Evolutionary conservation across 2,113 vertebrate genomes (phyloP), one percentile per base, ranked within the genome.

Genomic region (Salvelinus namaycush): DNA sequence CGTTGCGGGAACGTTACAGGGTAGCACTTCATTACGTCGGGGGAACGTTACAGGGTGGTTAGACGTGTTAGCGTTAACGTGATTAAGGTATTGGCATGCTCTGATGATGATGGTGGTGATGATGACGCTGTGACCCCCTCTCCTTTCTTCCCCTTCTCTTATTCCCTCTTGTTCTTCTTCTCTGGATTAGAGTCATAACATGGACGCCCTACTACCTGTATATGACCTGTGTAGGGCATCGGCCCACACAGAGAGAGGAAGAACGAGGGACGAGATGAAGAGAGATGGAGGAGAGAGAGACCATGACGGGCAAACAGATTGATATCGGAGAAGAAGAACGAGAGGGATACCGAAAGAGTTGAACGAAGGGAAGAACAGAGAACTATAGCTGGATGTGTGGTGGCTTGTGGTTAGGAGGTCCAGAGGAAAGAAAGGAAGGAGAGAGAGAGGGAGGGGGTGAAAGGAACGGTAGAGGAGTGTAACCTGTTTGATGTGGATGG

Each of bases 21-120:
- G 86, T 83, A 85, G 91, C 91, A 87, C 90, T 78, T 91, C 91
- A 88, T 92, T 89, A 89, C 82, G 74, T 87, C 85, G 80, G 57
- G 86, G 86, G 83, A 88, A 84, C 87, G 88, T 90, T 88, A 87
- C 83, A 85, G 86, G 81, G 86, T 83, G 86, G 84, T 86, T 84
- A 83, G 87, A 91, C 87, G 89, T 88, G 87, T 88, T 86, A 87
- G 86, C 7, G 27, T 27, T 74, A 49, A 84, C 82, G 87, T 90
- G 86, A 90, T 91, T 87, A 87, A 83, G 86, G 76, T 81, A 78
- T 72, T 34, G 79, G 84, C 76, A 75, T n/a, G 66, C 60, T 68
- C 80, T 75, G 87, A 77, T 80, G 81, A 76, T 29, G 86, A 72
- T 27, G 80, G 73, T 76, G 83, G 29, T 75, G 78, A 68, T 82